Conservation (phyloP, 2,113 vertebrate genomes). For the Laterallus jamaicensis region DNA sequence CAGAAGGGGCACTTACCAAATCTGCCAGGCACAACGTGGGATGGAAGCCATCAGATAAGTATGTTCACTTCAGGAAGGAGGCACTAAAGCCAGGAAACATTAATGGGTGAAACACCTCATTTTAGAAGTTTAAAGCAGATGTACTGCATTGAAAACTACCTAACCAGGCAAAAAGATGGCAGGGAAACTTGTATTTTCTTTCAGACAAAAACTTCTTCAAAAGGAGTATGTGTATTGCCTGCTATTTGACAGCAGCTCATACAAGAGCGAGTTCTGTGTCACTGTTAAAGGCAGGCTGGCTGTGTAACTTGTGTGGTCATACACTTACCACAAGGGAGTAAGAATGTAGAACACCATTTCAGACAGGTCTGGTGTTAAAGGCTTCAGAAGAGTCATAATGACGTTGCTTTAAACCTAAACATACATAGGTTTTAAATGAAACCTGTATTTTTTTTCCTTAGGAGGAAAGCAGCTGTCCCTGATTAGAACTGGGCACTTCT, state of each 20-base stretch:
- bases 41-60: neutral
- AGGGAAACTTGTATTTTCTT: neutral
- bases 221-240: rapidly evolving
- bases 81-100: neutral
- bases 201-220: neutral
- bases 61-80: neutral
- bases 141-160: neutral
- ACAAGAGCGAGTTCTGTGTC: neutral
- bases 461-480: neutral
- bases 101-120: neutral
- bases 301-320: neutral
- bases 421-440: neutral
- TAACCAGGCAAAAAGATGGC: neutral
- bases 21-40: neutral
- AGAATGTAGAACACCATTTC: neutral
- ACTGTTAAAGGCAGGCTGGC: neutral
- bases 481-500: neutral
- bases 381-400: neutral
- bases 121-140: neutral
- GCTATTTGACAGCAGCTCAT: neutral
- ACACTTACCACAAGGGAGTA: neutral
- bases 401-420: neutral
- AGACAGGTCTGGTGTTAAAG: neutral
- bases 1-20: neutral
- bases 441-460: neutral